Conservation (phyloP, 2,797 vertebrate species). For the Pseudotriccus pelzelni region DNA sequence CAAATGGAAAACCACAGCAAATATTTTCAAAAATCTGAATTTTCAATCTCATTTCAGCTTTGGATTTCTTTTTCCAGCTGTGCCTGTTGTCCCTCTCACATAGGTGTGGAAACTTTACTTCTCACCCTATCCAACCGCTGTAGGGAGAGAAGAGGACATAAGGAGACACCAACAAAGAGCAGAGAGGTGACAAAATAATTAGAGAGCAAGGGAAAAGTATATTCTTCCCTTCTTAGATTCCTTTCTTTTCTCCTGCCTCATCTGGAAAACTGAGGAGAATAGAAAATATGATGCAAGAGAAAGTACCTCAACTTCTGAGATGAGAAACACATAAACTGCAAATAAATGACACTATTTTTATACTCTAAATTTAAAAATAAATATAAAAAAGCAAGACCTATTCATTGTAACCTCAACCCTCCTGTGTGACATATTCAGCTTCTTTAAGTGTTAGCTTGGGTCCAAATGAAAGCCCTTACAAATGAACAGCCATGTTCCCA, state of each 20-base stretch:
- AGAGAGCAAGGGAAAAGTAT: background rate
- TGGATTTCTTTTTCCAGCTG: background rate
- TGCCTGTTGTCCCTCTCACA: background rate
- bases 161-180: background rate
- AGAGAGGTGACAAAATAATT: background rate
- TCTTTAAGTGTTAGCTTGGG: background rate
- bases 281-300: background rate
- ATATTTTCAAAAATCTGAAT: background rate
- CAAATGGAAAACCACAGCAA: background rate
- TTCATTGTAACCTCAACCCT: background rate
- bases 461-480: background rate
- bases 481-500: accelerated
- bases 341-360: background rate
- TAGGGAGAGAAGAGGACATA: background rate
- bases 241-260: background rate
- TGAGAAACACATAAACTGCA: background rate
- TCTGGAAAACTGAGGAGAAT: background rate
- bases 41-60: background rate
- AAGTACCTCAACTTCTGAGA: background rate
- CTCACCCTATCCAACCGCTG: background rate
- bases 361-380: background rate
- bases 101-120: background rate
- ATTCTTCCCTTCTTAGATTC: background rate
- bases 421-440: background rate
- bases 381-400: background rate